Base-by-base conservation (phyloP, 1,140 invertebrate genomes). In the Neodiprion pinetum region DNA sequence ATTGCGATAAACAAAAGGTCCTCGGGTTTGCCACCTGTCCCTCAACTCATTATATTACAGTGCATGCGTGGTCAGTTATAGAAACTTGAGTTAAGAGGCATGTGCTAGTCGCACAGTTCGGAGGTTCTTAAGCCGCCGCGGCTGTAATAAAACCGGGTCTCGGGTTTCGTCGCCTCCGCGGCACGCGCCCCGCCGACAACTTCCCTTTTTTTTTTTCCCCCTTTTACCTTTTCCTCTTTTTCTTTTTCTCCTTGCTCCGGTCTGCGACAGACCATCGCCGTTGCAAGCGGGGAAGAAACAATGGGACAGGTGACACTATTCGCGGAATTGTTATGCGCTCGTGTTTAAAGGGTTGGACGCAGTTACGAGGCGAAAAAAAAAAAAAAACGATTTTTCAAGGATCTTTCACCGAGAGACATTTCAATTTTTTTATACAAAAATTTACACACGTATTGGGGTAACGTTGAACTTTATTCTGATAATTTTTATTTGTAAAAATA, bases 81-180 rank as follows among this genome's bases (percentile, higher is more conserved):
- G 53, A 61, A 61, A 61, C 53, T 17, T 17, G 53, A 61, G 11
- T 17, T 17, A 61, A 12, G n/a, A 17, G 53, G 53, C 53, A 61
- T 61, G 53, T 61, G 53, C 53, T 61, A 9, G 53, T 61, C 53
- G 53, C 53, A 61, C 53, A 17, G 53, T 61, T 61, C 9, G 53
- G 7, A 61, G 8, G 53, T 61, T 61, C 53, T 61, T 61, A 61
- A 61, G 53, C 53, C 5, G 53, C 53, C 53, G n/a, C 53, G 53
- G 53, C 53, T 17, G 53, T 61, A 40, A 40, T 40, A 61, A 61
- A 61, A 61, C 53, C 5, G 8, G 53, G 53, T 61, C n/a, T 61
- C 53, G n/a, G n/a, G 53, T 61, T 61, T 61, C 53, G 53, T 61
- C 53, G 53, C 53, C 53, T 61, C 53, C 53, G 53, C 53, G 53